Base-by-base conservation (phyloP, 1,140 invertebrate genomes). In the Triops cancriformis region DNA sequence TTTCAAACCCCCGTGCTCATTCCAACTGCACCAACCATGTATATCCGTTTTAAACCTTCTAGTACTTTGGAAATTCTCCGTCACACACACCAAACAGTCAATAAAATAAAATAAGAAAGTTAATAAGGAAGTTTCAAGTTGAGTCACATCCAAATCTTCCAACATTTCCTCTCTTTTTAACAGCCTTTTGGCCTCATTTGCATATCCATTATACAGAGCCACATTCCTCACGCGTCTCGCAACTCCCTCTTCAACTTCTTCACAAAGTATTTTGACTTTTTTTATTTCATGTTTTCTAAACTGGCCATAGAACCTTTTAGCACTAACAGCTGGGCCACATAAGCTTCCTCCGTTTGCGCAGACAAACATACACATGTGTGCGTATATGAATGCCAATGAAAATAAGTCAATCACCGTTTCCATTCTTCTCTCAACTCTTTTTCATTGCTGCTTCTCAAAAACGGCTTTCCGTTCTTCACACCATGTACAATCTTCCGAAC, bases 71-170 rank as follows among this genome's bases (percentile, higher is more conserved):
- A 37, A 37, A 37, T 37, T 37, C 31, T 37, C 31, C 2, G 31
- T 37, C 31, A 37, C 31, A 37, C 31, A 4, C 31, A 4, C 31
- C 31, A 37, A 7, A 37, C 2, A 37, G 31, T 37, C 31, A 37
- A 37, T 37, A 37, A 37, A 37, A 37, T 37, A 37, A 37, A 37
- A 37, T 37, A 37, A 37, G 31, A 64, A 64, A 23, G 23, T 23
- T 64, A 64, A 64, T 18, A 64, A 64, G 51, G 51, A 64, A 64
- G 51, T 64, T 64, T 64, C 18, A 18, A 64, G 51, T 64, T 64
- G 51, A 64, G 51, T 64, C 51, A 64, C 51, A 64, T 64, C 51
- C 51, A 64, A 64, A 64, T 64, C 51, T 64, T 64, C 51, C 51
- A 1, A 18, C 51, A 64, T 64, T 64, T 64, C 51, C 51, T 23